Evolutionary conservation across 2,113 vertebrate species (phyloP).

Genomic region (Catharus bicknelli): DNA sequence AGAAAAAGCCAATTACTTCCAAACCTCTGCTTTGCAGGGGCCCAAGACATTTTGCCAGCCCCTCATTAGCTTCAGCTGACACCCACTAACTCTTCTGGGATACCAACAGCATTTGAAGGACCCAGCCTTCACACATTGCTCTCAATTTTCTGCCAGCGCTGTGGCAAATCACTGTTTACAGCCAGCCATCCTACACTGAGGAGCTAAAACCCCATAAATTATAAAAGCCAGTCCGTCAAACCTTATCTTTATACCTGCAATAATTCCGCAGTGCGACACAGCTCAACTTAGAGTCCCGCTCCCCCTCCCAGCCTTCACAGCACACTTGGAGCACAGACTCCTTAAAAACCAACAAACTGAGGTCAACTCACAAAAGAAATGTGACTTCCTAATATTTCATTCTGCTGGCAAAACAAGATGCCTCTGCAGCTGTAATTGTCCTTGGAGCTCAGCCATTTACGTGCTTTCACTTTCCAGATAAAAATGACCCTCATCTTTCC

Average conservation of each 20-base stretch:
- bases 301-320: neutral
- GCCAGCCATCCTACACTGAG: neutral
- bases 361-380: neutral
- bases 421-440: neutral
- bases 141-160: neutral
- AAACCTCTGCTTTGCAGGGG: neutral
- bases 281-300: neutral
- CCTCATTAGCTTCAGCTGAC: neutral
- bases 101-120: neutral
- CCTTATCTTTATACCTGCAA: neutral
- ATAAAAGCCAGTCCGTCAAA: neutral
- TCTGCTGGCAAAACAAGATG: neutral
- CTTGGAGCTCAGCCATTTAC: neutral
- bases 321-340: neutral
- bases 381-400: neutral
- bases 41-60: neutral
- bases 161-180: neutral
- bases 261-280: neutral
- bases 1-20: neutral
- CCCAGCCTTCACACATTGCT: fast-evolving
- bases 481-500: neutral
- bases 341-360: neutral
- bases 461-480: neutral
- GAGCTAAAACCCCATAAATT: neutral
- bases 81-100: neutral